Conservation (phyloP, 2,888 invertebrate species). For the Steromphala cineraria region DNA sequence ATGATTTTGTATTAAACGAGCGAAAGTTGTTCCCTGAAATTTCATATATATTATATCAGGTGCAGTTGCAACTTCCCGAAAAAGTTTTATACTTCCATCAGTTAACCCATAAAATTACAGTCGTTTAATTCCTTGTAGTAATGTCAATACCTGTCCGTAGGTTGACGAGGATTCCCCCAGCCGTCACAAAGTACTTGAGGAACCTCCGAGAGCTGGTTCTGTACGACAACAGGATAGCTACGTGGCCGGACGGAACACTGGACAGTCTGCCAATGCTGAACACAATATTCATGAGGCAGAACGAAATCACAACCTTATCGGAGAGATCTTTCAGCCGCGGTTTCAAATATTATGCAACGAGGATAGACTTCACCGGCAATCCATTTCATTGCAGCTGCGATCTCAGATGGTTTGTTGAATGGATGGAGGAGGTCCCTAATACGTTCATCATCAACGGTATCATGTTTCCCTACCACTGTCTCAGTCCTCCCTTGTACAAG, state of each 20-base stretch:
- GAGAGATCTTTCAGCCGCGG: conserved; percentile 19
- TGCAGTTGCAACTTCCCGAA: too few species aligned
- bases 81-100: too few species aligned
- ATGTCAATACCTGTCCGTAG: neutral
- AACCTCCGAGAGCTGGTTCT: neutral
- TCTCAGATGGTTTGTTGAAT: conserved; percentile 51
- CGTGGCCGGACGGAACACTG: neutral
- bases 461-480: neutral
- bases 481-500: neutral
- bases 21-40: too few species aligned
- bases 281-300: conserved; percentile 4
- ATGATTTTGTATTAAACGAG: too few species aligned
- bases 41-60: too few species aligned
- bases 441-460: neutral
- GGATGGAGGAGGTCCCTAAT: conserved; percentile 12
- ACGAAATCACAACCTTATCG: conserved; percentile 23
- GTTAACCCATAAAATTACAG: too few species aligned
- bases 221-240: neutral
- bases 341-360: conserved; percentile 44
- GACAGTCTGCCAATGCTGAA: neutral
- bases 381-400: conserved; percentile 80
- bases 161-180: neutral
- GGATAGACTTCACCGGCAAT: conserved; percentile 79
- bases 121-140: too few species aligned
- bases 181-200: neutral